These are phyloP conservation scores for Cheumatopsyche charites DNA, from an alignment of 1,140 invertebrate species.

Conservation along the genomic window DNA sequence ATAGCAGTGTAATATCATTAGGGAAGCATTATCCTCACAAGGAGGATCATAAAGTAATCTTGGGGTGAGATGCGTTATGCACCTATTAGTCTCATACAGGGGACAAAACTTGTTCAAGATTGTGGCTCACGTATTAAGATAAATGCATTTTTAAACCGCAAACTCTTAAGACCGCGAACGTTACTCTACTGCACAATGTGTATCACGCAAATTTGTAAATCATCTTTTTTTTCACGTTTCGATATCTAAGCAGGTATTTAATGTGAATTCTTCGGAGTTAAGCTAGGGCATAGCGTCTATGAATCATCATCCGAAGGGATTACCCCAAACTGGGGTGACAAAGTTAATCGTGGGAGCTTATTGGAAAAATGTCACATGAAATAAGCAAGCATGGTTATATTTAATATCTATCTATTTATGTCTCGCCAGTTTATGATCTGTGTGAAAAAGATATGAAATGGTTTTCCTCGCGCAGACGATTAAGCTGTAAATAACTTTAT, in stretches of 20 bases:
- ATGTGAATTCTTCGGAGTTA: neutral
- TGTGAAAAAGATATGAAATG: too few relatives aligned
- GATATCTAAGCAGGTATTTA: too few relatives aligned
- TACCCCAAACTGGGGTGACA: constrained; percentile 9
- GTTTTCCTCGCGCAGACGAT: too few relatives aligned
- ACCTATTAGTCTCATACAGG: constrained; percentile 19
- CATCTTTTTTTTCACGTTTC: too few relatives aligned
- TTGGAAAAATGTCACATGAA: constrained; percentile 28
- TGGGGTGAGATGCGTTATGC: constrained; percentile 24
- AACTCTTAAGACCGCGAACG: neutral
- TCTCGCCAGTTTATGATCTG: too few relatives aligned
- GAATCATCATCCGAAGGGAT: constrained; percentile 31
- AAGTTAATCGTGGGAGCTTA: constrained; percentile 32
- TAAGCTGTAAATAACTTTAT: too few relatives aligned
- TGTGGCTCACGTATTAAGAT: constrained; percentile 19
- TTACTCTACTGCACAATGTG: neutral
- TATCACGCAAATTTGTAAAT: neutral
- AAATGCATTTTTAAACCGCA: constrained; percentile 29
- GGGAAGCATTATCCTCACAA: constrained; percentile 30
- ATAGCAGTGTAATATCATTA: constrained; percentile 31
- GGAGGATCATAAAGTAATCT: constrained; percentile 36
- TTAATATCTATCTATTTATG: too few relatives aligned
- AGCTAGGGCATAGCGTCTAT: neutral
- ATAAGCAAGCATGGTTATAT: neutral
- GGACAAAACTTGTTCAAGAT: constrained; percentile 20